Base-by-base conservation (phyloP, 2,888 invertebrate genomes). In the Hyposoter dolosus region DNA sequence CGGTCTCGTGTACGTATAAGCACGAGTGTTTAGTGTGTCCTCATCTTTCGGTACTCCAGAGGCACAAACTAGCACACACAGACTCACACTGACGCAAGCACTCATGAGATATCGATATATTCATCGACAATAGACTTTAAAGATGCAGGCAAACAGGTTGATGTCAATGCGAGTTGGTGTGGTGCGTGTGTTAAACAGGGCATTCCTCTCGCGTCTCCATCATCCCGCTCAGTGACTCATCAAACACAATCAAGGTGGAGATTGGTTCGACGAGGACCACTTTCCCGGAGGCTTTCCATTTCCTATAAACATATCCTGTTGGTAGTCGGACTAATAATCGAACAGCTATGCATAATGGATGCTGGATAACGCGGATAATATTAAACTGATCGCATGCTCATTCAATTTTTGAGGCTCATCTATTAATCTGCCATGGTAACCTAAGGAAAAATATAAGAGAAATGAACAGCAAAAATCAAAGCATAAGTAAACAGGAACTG, bases 191-290 rank as follows among this genome's bases (percentile, higher is more conserved):
- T n/a, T 40, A 50, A 68, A 71, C 85, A 82, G 77, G 74, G 69
- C 72, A 63, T 87, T 35, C 88, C 87, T 87, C 80, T 86, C 80
- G 89, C 80, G 89, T 89, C 91, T 92, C 89, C 91, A 92, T 92
- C 91, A 92, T 92, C 91, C 91, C 90, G 89, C 90, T 91, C 92
- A 91, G 92, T 91, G 93, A 92, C 87, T 92, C 91, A 92, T 93
- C 91, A 93, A 92, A 92, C 89, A 90, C 90, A 93, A 92, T 92
- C 92, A 93, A 89, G 89, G 89, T 90, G 87, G 90, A 92, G 91
- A 92, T 92, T 92, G 91, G 89, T 89, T 87, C 89, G 88, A 86
- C 90, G 90, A 89, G 88, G 88, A 89, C 23, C 79, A 45, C 71
- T 40, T 40, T 43, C 75, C 63, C 69, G 82, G 88, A 87, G 90